Evolutionary conservation across 2,888 invertebrate genomes (phyloP), one percentile per base, ranked within the genome.

Genomic region (Sesia bembeciformis): DNA sequence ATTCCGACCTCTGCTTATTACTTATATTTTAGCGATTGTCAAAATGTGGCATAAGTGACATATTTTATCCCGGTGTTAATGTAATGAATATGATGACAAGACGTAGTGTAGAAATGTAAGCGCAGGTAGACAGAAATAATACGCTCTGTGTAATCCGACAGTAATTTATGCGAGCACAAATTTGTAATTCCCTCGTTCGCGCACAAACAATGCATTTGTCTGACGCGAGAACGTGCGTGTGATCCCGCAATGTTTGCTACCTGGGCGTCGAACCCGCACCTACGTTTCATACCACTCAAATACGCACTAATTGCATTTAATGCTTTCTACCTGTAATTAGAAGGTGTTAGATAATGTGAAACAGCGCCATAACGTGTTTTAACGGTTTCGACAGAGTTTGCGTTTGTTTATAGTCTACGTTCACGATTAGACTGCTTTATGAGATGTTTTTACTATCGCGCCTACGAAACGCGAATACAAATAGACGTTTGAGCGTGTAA

Each of bases 311-410:
- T 82, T 84, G 80, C 74, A 81, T 82, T 78, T 79, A 81, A 84
- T 83, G 79, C 84, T 83, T 80, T 84, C 84, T 81, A 83, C 82
- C 81, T 79, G 84, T 82, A 86, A 88, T 88, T 87, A 88, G 85
- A 67, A 82, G 84, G 86, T 83, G 87, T 84, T 78, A 78, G 81
- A 74, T 71, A 78, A 85, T 79, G 78, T 76, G 78, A 76, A 84
- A 75, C 85, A 82, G 83, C 71, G 78, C 76, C 76, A 23, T 73
- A 75, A 76, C 74, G 71, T 72, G 74, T 72, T 76, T 72, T 72
- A 71, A 69, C 69, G 49, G 49, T n/a, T 23, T 39, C 52, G 3
- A 23, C 23, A 23, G 23, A 23, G 23, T 23, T 8, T 43, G n/a
- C 40, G 51, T 42, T n/a, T 77, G 80, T 82, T 83, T 80, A 80